Conservation (phyloP, 2,888 invertebrate genomes). For the Tetranychus piercei region DNA sequence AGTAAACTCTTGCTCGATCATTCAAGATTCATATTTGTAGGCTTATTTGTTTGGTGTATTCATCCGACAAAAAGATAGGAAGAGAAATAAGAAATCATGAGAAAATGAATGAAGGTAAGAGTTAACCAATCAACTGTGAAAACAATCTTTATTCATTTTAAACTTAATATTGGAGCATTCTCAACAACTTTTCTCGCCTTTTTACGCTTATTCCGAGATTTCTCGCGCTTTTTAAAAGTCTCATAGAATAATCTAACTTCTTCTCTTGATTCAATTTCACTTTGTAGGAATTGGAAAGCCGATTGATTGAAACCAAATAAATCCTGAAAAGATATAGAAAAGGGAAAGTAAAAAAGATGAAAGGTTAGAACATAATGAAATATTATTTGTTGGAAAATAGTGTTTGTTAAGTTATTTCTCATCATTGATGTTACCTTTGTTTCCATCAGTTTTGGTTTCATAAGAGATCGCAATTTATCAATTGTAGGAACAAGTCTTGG, state of each 20-base stretch:
- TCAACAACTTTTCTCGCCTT: constrained; percentile 4
- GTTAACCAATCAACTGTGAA: neutral
- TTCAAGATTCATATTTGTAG: neutral
- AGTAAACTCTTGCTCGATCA: neutral
- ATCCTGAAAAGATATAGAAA: constrained; percentile 17
- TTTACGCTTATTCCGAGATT: neutral
- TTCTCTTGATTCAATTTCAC: constrained; percentile 22
- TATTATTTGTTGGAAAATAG: neutral
- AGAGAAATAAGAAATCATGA: neutral
- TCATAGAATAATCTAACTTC: constrained; percentile 21
- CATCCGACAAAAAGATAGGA: neutral
- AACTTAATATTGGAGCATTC: constrained; percentile 4
- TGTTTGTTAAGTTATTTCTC: neutral
- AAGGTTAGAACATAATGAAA: neutral
- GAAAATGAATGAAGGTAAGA: neutral
- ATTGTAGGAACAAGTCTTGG: constrained; percentile 22
- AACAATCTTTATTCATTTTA: constrained; percentile 4
- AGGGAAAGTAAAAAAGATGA: neutral
- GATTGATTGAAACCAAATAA: constrained; percentile 22
- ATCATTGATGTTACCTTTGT: constrained; percentile 13
- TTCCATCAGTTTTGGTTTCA: constrained; percentile 10
- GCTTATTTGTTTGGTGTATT: neutral
- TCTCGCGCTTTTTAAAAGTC: neutral
- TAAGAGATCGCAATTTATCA: constrained; percentile 18
- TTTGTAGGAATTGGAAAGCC: constrained; percentile 20